Evolutionary conservation across 2,113 vertebrate genomes (phyloP).

Genomic region (Phasianus colchicus): DNA sequence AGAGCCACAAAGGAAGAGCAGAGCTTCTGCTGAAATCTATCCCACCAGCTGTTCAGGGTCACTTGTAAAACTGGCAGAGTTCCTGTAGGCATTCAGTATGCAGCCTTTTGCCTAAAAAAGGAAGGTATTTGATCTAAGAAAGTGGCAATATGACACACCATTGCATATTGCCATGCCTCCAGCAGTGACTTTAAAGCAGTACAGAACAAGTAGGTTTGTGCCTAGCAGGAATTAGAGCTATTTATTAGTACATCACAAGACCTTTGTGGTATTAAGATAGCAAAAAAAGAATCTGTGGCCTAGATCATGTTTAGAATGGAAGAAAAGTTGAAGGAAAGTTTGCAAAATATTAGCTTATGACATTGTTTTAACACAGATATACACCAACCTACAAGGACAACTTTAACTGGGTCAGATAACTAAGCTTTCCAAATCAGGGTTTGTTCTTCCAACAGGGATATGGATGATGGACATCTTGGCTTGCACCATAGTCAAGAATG

Average conservation of each 20-base stretch:
- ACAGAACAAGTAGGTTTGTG: not conserved
- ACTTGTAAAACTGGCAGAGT: slow-evolving; percentile 13
- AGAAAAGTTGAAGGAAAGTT: not conserved
- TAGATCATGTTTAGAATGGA: not conserved
- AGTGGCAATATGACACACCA: not conserved
- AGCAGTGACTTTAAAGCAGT: not conserved
- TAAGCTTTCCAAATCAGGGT: not conserved
- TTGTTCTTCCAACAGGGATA: not conserved
- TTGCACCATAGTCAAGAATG: not conserved
- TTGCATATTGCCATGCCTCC: not conserved
- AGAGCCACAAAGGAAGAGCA: not conserved
- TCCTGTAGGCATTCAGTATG: not conserved
- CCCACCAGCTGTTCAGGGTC: slow-evolving; percentile 55
- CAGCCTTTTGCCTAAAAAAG: slow-evolving; percentile 14
- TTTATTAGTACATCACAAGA: not conserved
- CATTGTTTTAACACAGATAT: not conserved
- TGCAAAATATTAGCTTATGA: not conserved
- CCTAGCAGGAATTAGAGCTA: not conserved
- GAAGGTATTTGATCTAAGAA: not conserved
- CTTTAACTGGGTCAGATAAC: not conserved
- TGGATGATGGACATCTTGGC: not conserved
- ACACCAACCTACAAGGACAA: not conserved
- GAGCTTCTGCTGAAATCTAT: not conserved
- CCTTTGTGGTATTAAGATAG: not conserved
- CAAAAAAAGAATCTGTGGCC: not conserved